These are phyloP conservation scores for Columba guinea DNA, from an alignment of 2,797 vertebrate species.

Conservation along the genomic window DNA sequence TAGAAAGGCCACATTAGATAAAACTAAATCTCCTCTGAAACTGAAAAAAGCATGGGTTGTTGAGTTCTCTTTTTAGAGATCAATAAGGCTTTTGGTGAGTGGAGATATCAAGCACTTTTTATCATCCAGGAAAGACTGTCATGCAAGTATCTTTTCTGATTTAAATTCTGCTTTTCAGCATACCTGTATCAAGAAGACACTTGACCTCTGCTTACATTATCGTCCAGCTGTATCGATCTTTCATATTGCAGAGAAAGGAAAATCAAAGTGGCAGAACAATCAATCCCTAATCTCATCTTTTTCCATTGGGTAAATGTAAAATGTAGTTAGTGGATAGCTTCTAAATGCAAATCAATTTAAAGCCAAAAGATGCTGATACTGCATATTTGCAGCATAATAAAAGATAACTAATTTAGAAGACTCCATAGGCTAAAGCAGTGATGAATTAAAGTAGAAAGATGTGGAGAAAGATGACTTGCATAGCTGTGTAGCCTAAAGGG, in stretches of 20 bases:
- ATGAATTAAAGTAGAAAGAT: neutral
- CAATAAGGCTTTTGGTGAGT: constrained; percentile 55
- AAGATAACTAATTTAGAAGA: neutral
- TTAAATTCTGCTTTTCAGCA: neutral
- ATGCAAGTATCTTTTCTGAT: neutral
- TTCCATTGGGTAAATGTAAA: constrained; percentile 17
- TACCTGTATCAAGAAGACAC: neutral
- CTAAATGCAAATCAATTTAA: constrained; percentile 38
- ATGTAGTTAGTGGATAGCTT: constrained; percentile 16
- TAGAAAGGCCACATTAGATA: constrained; percentile 55
- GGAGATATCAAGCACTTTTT: neutral
- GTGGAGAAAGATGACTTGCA: neutral
- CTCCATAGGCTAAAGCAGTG: neutral
- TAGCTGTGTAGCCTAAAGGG: neutral
- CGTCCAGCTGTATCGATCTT: neutral
- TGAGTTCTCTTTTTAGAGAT: constrained; percentile 53
- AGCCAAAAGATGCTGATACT: constrained; percentile 15
- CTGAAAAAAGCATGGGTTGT: constrained; percentile 14
- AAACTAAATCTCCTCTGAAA: constrained; percentile 64
- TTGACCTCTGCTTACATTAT: constrained; percentile 41
- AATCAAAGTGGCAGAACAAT: constrained; percentile 15
- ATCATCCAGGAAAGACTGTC: neutral
- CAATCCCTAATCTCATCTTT: constrained; percentile 45
- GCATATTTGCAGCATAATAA: neutral
- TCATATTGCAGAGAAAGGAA: constrained; percentile 2